phyloP scores from a whole-genome alignment of 37 sponge, comb jelly and placozoan species.

The Beroe forskalii region DNA sequence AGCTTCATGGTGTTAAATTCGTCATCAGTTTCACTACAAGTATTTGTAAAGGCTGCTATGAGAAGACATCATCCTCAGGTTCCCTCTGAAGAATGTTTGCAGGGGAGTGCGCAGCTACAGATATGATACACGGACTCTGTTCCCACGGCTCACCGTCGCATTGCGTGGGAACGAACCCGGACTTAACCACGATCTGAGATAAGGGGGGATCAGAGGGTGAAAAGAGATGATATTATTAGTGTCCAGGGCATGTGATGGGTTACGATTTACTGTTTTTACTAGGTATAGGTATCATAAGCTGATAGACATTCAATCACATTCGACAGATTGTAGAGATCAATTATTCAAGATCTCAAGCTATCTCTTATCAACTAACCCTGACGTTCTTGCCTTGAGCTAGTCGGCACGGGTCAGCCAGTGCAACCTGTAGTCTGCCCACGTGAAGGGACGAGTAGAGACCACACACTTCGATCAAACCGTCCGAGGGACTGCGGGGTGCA shows the following conservation, averaged over 20 bases:
- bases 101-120: constrained; percentile 64
- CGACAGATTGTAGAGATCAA: too few relatives aligned
- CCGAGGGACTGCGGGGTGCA: constrained; percentile 76
- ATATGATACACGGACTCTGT: constrained; percentile 82
- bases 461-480: constrained; percentile 86
- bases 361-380: too few relatives aligned
- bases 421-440: constrained; percentile 83
- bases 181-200: constrained; percentile 73
- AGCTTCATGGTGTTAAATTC: too few relatives aligned
- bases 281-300: too few relatives aligned
- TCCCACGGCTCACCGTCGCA: constrained; percentile 98
- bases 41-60: too few relatives aligned
- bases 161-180: constrained; percentile 83
- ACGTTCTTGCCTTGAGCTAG: constrained; percentile 83
- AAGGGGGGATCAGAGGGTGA: constrained; percentile 30
- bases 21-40: too few relatives aligned
- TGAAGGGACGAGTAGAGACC: constrained; percentile 90
- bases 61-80: too few relatives aligned
- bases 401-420: constrained; percentile 77
- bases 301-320: too few relatives aligned
- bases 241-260: too few relatives aligned
- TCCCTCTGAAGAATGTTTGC: neutral
- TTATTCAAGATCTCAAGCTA: too few relatives aligned
- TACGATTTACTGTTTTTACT: too few relatives aligned
- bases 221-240: neutral